Evolutionary conservation across 2,113 vertebrate species (phyloP), one percentile per base, ranked within the genome.

Genomic region (Otolemur garnettii): DNA sequence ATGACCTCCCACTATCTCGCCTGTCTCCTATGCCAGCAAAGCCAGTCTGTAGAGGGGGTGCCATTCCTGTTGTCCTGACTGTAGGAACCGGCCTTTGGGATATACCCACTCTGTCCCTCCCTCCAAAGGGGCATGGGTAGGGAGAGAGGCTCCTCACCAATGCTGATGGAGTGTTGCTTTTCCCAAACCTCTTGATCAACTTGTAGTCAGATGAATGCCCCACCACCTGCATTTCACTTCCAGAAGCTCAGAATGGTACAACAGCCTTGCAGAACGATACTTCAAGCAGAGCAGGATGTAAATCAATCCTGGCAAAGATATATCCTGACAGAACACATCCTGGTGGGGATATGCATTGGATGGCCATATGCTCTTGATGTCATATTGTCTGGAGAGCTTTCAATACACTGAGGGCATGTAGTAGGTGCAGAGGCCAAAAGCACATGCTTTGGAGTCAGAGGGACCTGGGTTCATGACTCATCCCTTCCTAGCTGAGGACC

Each of bases 361-460:
- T 71, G 72, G 66, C 17, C 81, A 33, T 28, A 7, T 14, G 45
- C 22, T 24, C 62, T 74, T 60, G 26, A 21, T 50, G 11, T 68
- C 66, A 62, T 35, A 30, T 35, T 66, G 50, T 92, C 83, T 92
- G 78, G 26, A 90, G n/a, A 94, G 21, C 17, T 33, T 5, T 53
- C 19, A 78, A 72, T 66, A 53, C 30, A 38, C 50, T 55, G 19
- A 78, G n/a, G 21, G 62, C 28, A 87, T 42, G 10, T 90, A 64
- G 45, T 81, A 19, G 45, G 38, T 26, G 24, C 50, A 90, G 77
- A 94, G 82, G 57, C 87, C 77, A 83, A 91, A 92, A 95, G 62
- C 55, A 74, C 3, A 2, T 45, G 35, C 64, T 94, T 87, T 80
- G 38, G 57, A 74, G 55, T 74, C 38, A 50, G 26, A 24, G 69